These are phyloP conservation scores for Brachynemurus nebulosus DNA, from an alignment of 2,888 invertebrate species.

Conservation along the genomic window DNA sequence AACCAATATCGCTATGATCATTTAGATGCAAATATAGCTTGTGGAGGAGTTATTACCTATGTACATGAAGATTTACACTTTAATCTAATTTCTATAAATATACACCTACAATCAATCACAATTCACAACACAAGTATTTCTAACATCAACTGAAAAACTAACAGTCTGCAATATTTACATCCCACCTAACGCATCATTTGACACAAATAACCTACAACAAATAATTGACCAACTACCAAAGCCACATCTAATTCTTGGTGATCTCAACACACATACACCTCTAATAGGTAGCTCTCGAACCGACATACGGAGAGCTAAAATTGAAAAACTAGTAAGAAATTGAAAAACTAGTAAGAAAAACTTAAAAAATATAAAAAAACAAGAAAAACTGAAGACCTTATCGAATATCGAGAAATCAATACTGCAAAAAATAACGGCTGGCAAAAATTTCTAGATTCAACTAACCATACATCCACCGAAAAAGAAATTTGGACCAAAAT, in stretches of 20 bases:
- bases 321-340: background rate
- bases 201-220: background rate
- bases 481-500: background rate
- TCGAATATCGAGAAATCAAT: slow-evolving; percentile 4
- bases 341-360: background rate
- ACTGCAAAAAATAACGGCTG: slow-evolving; percentile 8
- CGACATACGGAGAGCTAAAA: background rate
- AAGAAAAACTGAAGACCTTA: slow-evolving; percentile 7
- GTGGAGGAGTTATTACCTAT: slow-evolving; percentile 16
- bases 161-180: background rate
- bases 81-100: slow-evolving; percentile 10
- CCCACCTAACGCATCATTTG: background rate
- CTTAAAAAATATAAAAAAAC: slow-evolving; percentile 4
- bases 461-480: background rate
- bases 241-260: background rate
- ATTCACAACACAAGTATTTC: background rate
- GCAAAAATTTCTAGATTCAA: background rate
- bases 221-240: background rate
- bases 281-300: background rate
- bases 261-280: background rate
- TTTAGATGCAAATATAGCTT: slow-evolving; percentile 7
- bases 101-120: slow-evolving; percentile 13
- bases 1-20: background rate
- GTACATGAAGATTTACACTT: slow-evolving; percentile 9
- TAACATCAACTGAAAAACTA: background rate